Evolutionary conservation across 2,888 invertebrate species (phyloP).

Genomic region (Apeira syringaria): DNA sequence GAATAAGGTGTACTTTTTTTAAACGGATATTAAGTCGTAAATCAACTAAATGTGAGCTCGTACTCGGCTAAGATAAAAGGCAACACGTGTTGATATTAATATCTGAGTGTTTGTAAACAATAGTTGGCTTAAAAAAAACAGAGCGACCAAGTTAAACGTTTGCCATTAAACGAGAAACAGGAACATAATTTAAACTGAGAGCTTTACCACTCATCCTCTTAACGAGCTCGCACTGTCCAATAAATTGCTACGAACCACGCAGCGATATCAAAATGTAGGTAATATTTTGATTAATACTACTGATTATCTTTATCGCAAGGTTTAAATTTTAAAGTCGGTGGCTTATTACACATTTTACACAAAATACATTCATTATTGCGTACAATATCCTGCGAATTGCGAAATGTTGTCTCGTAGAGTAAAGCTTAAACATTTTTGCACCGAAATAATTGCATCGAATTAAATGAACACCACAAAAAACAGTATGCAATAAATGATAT

Average conservation of each 20-base stretch:
- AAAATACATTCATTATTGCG: constrained; percentile 49
- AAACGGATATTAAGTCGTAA: constrained; percentile 26
- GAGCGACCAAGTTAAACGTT: constrained; percentile 42
- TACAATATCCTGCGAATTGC: constrained; percentile 34
- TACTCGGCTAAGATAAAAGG: constrained; percentile 13
- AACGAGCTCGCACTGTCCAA: constrained; percentile 65
- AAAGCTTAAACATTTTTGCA: no score
- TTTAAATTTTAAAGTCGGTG: constrained; percentile 55
- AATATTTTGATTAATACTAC: constrained; percentile 69
- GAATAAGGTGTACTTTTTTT: constrained; percentile 21
- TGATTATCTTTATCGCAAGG: constrained; percentile 59
- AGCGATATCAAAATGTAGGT: no score
- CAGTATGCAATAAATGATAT: no score
- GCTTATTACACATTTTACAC: constrained; percentile 52
- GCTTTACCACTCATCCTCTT: constrained; percentile 68
- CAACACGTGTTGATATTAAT: constrained; percentile 8
- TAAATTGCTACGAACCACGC: constrained; percentile 63
- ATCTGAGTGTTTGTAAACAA: constrained; percentile 9
- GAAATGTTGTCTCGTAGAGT: constrained; percentile 33
- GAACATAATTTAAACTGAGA: constrained; percentile 61
- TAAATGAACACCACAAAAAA: no score
- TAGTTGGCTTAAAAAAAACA: constrained; percentile 21
- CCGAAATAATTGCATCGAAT: no score
- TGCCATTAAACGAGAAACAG: constrained; percentile 54
- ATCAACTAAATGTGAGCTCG: constrained; percentile 17